These are phyloP conservation scores for Pseudomyrmex pallidus DNA, from an alignment of 1,140 invertebrate genomes.

Conservation along the genomic window DNA sequence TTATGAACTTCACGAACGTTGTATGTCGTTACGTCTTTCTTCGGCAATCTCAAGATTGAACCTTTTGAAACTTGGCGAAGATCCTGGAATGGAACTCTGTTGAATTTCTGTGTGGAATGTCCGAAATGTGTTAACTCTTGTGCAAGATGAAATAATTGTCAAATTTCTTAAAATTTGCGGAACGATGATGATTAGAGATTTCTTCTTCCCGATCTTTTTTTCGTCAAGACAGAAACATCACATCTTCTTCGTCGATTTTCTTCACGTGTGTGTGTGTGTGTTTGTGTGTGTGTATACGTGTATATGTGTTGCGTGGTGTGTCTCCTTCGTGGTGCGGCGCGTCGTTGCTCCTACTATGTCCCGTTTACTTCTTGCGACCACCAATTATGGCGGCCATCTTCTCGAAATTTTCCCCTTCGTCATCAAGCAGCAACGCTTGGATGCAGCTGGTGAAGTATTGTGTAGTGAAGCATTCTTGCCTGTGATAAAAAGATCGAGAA, in stretches of 20 bases:
- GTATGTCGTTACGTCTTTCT: slow-evolving; percentile 7
- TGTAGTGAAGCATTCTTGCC: slow-evolving; percentile 87
- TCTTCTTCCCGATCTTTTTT: neutral
- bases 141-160: neutral
- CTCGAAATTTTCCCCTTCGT: slow-evolving; percentile 87
- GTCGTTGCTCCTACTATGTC: slow-evolving; percentile 47
- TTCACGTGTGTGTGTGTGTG: neutral
- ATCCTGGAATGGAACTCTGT: neutral
- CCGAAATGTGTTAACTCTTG: neutral
- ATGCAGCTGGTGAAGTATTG: slow-evolving; percentile 88
- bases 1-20: neutral
- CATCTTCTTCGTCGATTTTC: slow-evolving; percentile 21
- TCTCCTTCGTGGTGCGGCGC: slow-evolving; percentile 54
- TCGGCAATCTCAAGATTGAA: neutral
- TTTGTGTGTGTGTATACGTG: neutral
- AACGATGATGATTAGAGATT: slow-evolving; percentile 7
- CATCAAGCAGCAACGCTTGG: slow-evolving; percentile 86
- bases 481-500: slow-evolving; percentile 70
- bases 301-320: neutral
- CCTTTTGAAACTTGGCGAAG: neutral
- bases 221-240: slow-evolving; percentile 13
- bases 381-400: slow-evolving; percentile 86
- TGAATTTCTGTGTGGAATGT: neutral
- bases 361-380: slow-evolving; percentile 84
- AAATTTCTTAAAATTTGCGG: neutral